These are phyloP conservation scores for Mormyrus lacerda DNA, from an alignment of 2,113 vertebrate genomes.

Conservation along the genomic window DNA sequence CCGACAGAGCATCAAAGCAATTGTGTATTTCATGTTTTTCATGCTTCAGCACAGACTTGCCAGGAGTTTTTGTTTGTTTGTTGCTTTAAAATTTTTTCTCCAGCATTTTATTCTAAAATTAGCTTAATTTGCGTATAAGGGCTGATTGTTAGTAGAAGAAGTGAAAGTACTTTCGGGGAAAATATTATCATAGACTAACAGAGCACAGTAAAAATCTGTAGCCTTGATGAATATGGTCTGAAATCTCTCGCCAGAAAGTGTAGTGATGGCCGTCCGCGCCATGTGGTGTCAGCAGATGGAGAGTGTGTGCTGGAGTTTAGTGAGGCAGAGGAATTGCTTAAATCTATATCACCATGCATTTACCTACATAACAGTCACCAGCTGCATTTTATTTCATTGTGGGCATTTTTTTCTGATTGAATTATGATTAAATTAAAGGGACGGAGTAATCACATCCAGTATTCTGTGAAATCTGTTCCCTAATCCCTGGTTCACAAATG, in stretches of 20 bases:
- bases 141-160: not conserved
- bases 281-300: constrained; percentile 2
- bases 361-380: constrained; percentile 26
- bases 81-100: not conserved
- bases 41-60: not conserved
- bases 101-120: not conserved
- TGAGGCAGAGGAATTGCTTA: not conserved
- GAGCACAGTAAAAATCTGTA: constrained; percentile 6
- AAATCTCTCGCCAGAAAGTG: not conserved
- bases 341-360: not conserved
- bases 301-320: not conserved
- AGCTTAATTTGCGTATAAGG: not conserved
- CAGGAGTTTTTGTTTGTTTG: not conserved
- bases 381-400: constrained; percentile 27
- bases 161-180: not conserved
- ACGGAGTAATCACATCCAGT: constrained; percentile 48
- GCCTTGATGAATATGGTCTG: constrained; percentile 1
- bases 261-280: not conserved
- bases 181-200: constrained; percentile 7
- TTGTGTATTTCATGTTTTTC: not conserved
- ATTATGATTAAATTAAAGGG: constrained; percentile 38
- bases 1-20: not conserved
- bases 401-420: constrained; percentile 34
- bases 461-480: constrained; percentile 34
- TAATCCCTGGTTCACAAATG: constrained; percentile 49